Percentiles rank a stretch among this genome's conserved stretches.
These are phyloP conservation scores for Sebastes vulpes DNA, from an alignment of 2,797 vertebrate genomes.

Conservation along the genomic window DNA sequence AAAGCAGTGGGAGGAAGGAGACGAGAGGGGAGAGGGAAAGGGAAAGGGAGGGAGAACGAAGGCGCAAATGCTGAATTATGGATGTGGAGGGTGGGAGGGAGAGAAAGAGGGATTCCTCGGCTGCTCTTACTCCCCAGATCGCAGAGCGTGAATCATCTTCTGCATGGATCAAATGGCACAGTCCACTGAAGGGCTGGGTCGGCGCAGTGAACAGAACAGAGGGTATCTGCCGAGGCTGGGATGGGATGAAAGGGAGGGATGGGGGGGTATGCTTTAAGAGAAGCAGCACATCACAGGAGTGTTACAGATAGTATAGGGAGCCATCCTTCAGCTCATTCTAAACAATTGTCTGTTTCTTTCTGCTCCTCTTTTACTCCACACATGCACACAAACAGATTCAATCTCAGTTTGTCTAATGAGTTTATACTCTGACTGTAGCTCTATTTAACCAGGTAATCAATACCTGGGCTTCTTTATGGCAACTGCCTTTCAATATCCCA, in stretches of 20 bases:
- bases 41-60: slow-evolving; percentile 29
- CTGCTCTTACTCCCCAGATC: slow-evolving; percentile 75
- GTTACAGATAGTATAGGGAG: slow-evolving; percentile 1
- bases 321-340: slow-evolving; percentile 31
- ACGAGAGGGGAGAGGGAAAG: slow-evolving; percentile 8
- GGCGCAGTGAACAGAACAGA: slow-evolving; percentile 57
- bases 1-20: slow-evolving; percentile 33
- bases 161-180: slow-evolving; percentile 81
- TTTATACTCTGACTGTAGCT: slow-evolving; percentile 82
- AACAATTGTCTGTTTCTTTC: neutral
- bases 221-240: slow-evolving; percentile 49
- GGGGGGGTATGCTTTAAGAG: slow-evolving; percentile 9
- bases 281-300: slow-evolving; percentile 3
- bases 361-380: neutral
- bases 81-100: slow-evolving; percentile 67
- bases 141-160: slow-evolving; percentile 82
- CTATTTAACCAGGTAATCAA: slow-evolving; percentile 89
- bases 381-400: slow-evolving; percentile 57
- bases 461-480: slow-evolving; percentile 74
- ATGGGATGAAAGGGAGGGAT: neutral
- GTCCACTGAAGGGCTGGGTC: slow-evolving; percentile 79
- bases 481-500: slow-evolving; percentile 33
- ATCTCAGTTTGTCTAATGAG: slow-evolving; percentile 80
- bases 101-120: slow-evolving; percentile 78
- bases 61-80: slow-evolving; percentile 78